phyloP scores from a whole-genome alignment of 2,797 vertebrate species.

The Anguilla anguilla region DNA sequence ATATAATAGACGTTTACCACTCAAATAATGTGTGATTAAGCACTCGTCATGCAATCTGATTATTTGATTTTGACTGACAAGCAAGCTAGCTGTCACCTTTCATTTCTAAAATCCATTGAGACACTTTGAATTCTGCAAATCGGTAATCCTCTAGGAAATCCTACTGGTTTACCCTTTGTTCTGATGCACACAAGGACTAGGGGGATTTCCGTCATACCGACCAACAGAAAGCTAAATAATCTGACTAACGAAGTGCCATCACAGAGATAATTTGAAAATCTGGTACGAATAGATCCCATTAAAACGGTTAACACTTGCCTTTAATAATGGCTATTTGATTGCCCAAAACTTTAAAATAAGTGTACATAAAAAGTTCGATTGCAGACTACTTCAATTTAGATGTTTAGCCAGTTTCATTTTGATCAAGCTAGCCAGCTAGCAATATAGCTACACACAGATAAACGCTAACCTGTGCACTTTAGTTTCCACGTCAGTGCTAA shows the following conservation, averaged over 20 bases:
- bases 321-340: neutral
- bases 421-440: neutral
- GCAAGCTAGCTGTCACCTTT: neutral
- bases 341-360: no score
- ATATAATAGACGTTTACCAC: neutral
- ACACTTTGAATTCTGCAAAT: conserved; percentile 1
- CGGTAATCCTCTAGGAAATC: neutral
- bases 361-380: neutral
- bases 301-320: neutral
- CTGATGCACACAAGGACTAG: neutral
- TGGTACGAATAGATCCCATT: neutral
- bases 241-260: neutral
- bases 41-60: neutral
- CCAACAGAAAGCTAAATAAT: neutral
- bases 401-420: neutral
- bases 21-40: neutral
- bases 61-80: neutral
- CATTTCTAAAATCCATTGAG: neutral
- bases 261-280: neutral
- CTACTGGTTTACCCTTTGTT: neutral
- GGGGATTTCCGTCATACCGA: neutral
- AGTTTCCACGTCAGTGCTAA: neutral
- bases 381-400: neutral
- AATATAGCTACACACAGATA: neutral
- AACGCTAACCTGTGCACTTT: neutral